Conservation (phyloP, 2,113 vertebrate species). For the Alligator sinensis region DNA sequence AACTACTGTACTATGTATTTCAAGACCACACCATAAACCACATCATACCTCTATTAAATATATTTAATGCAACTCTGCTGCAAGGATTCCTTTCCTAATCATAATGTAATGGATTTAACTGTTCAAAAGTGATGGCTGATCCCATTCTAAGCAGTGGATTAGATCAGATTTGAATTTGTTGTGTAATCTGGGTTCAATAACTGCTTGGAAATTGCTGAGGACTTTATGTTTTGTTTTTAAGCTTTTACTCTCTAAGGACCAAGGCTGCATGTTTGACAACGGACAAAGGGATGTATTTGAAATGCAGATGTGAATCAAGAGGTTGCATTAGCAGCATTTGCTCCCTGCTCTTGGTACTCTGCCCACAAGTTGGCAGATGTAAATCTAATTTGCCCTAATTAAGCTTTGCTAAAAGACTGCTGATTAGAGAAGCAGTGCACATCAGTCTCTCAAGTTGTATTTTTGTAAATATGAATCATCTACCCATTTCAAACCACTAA, state of each 20-base stretch:
- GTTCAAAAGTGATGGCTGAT: not conserved
- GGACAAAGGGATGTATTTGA: not conserved
- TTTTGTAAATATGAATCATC: constrained; percentile 44
- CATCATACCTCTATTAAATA: not conserved
- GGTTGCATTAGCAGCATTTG: constrained; percentile 25
- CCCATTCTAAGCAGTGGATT: not conserved
- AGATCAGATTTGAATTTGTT: not conserved
- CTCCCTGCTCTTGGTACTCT: not conserved
- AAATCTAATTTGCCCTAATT: constrained; percentile 44
- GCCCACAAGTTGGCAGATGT: not conserved
- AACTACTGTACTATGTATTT: not conserved
- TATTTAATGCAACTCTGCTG: not conserved
- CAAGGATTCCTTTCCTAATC: not conserved
- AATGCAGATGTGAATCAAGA: not conserved
- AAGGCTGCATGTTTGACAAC: not conserved
- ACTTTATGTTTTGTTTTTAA: not conserved
- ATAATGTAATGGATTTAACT: not conserved
- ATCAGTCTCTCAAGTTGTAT: constrained; percentile 18
- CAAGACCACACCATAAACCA: not conserved
- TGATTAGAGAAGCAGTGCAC: not conserved
- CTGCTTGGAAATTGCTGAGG: constrained; percentile 21
- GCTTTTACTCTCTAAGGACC: not conserved
- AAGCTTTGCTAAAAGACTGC: constrained; percentile 9
- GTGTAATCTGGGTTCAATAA: not conserved
- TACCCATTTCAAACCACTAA: not conserved